A percentile compares a stretch with the other conserved stretches of the same genome.
Evolutionary conservation across 2,888 invertebrate species (phyloP).

Genomic region (Tuberolachnus salignus): DNA sequence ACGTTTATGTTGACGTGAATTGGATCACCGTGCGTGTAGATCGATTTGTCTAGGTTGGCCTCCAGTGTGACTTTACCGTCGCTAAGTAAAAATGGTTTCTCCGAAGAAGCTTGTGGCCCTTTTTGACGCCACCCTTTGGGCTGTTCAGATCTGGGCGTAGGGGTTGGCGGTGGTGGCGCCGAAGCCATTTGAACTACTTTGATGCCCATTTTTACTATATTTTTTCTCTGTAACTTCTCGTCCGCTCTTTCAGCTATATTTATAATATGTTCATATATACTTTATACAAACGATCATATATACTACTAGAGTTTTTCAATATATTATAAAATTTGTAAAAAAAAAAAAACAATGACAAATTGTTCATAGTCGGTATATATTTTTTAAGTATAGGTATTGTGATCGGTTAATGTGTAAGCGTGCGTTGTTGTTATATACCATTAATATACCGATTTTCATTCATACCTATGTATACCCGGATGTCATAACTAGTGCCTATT

Average conservation of each 20-base stretch:
- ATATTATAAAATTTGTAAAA: neutral
- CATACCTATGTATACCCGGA: constrained; percentile 81
- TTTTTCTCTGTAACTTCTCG: constrained; percentile 79
- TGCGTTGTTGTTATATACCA: too few relatives aligned
- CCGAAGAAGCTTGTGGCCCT: constrained; percentile 74
- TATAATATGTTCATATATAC: neutral
- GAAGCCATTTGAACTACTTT: constrained; percentile 74
- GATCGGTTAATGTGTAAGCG: too few relatives aligned
- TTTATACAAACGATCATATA: neutral
- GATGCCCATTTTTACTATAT: constrained; percentile 84
- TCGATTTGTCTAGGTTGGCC: constrained; percentile 80
- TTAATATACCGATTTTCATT: neutral
- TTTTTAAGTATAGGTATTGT: too few relatives aligned
- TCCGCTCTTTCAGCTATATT: constrained; percentile 79
- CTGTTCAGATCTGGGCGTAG: constrained; percentile 57
- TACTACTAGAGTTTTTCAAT: neutral
- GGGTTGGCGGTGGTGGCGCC: constrained; percentile 60
- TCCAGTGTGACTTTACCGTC: constrained; percentile 79
- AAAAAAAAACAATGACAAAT: too few relatives aligned
- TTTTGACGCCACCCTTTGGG: constrained; percentile 61
- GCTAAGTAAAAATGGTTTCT: constrained; percentile 84
- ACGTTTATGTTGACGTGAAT: constrained; percentile 76
- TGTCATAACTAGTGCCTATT: constrained; percentile 89
- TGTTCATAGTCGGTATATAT: too few relatives aligned
- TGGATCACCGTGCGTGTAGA: constrained; percentile 83